Base-by-base conservation (phyloP, 2,113 vertebrate genomes). In the Lampris incognitus region DNA sequence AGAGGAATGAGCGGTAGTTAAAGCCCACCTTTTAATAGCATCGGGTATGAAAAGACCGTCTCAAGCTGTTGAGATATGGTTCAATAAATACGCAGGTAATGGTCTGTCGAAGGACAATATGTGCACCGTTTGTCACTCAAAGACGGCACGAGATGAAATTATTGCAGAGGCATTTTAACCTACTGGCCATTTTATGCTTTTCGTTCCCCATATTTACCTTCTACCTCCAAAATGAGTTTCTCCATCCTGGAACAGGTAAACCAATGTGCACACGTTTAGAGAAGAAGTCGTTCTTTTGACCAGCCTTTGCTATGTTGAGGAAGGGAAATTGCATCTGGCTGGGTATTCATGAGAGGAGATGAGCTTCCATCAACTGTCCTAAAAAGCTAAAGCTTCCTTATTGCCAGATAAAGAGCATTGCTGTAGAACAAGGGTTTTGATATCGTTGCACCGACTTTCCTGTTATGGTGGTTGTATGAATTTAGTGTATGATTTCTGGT, bases 21-120 rank as follows among this genome's bases (percentile, higher is more conserved):
- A 86, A 69, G 65, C 37, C 50, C 38, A 68, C 36, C 62, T 79
- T 78, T 80, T 64, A 82, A 60, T 56, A 48, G 71, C 37, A 38
- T 24, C 7, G 41, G 52, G 56, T 85, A 52, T 74, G 2, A 74
- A 63, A 77, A 69, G 37, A n/a, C 61, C 70, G 38, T 58, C 24
- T 76, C 8, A 60, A 24, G 61, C 65, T 72, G 54, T 72, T 71
- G 10, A 46, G 74, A 65, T 63, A 9, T 60, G 46, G 76, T 68
- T 50, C n/a, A 78, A 66, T 78, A 67, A 80, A 80, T 59, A 49
- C 69, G 52, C 54, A 62, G 50, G 41, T 49, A 50, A 40, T 37
- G 8, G 13, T 70, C 74, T 46, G 58, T 68, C 13, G 5, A 38
- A 44, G 38, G 37, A 38, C 24, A 68, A 50, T 37, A 10, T 59